Percentiles rank a stretch among this genome's conserved stretches.
Conservation (phyloP, 2,888 invertebrate genomes). For the Pyralis farinalis region DNA sequence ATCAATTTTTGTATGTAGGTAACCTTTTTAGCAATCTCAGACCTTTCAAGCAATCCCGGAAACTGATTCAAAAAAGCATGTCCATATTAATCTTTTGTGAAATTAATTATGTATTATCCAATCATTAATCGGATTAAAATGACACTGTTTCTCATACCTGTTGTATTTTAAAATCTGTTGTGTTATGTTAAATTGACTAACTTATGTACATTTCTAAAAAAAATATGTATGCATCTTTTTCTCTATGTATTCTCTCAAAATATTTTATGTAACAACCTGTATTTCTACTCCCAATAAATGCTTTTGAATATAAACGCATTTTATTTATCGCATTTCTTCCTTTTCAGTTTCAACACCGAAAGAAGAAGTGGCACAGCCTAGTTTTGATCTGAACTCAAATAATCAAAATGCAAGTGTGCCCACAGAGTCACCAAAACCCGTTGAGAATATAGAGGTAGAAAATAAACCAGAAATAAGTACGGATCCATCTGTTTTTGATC, state of each 20-base stretch:
- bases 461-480: conserved; percentile 26
- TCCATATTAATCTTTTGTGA: too few species aligned
- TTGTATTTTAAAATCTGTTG: not conserved
- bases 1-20: too few species aligned
- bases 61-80: too few species aligned
- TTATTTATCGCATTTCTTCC: conserved; percentile 45
- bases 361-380: conserved; percentile 42
- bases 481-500: conserved; percentile 82
- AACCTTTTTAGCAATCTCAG: too few species aligned
- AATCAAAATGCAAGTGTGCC: conserved; percentile 2
- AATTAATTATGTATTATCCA: too few species aligned
- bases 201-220: too few species aligned
- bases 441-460: conserved; percentile 5
- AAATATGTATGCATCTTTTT: not conserved
- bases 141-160: too few species aligned
- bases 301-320: conserved; percentile 37
- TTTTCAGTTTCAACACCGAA: conserved; percentile 63
- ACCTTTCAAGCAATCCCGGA: too few species aligned
- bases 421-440: conserved; percentile 9
- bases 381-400: conserved; percentile 21
- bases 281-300: conserved; percentile 36
- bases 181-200: conserved; percentile 10
- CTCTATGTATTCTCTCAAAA: conserved; percentile 1
- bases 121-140: too few species aligned
- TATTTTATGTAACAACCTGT: conserved; percentile 19